phyloP scores from a whole-genome alignment of 2,888 invertebrate genomes.

The Cartodere bifasciata region DNA sequence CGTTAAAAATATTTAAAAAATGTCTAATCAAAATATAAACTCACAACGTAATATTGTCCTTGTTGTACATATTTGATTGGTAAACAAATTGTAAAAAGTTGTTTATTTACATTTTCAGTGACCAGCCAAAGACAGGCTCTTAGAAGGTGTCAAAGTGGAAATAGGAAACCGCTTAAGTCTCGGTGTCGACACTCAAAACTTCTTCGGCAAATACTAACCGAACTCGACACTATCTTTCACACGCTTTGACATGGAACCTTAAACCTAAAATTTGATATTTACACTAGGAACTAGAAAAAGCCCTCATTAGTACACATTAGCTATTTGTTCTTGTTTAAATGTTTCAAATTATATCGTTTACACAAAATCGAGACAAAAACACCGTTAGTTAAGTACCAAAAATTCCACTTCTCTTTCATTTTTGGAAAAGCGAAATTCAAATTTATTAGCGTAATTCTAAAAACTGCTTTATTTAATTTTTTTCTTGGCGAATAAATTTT shows the following conservation, averaged over 20 bases:
- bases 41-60: conserved; percentile 9
- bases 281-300: no score
- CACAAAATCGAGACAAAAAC: no score
- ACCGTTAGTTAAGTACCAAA: no score
- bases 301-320: no score
- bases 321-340: no score
- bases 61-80: conserved; percentile 14
- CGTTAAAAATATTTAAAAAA: conserved; percentile 7
- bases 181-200: conserved; percentile 21
- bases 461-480: no score
- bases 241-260: conserved; percentile 19
- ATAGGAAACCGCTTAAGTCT: conserved; percentile 20
- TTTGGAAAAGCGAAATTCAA: no score
- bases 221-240: conserved; percentile 17
- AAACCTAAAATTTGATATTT: no score
- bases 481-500: no score
- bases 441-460: no score
- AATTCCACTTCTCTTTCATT: no score
- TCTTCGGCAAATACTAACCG: conserved; percentile 17
- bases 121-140: conserved; percentile 20
- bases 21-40: conserved; percentile 9
- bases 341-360: no score
- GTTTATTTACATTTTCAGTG: conserved; percentile 20
- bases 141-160: conserved; percentile 22
- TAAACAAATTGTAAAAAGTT: conserved; percentile 19